Evolutionary conservation across 2,888 invertebrate species (phyloP).

Genomic region (Tanytarsus gracilentus): DNA sequence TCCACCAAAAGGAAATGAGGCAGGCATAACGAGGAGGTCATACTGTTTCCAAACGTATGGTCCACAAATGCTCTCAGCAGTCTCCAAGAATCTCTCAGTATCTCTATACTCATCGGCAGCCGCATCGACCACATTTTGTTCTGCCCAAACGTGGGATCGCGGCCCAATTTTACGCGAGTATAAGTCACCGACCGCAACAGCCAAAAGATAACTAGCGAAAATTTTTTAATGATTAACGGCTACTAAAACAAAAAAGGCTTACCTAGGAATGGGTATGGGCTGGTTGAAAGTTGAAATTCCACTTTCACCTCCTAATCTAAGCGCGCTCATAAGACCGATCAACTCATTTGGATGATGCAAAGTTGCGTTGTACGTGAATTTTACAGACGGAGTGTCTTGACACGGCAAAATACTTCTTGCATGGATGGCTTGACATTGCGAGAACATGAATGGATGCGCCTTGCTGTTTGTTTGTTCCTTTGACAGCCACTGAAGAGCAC

Average conservation of each 20-base stretch:
- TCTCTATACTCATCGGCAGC: slow-evolving; percentile 85
- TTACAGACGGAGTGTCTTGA: slow-evolving; percentile 86
- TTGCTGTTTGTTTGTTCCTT: slow-evolving; percentile 83
- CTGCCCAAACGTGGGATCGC: slow-evolving; percentile 79
- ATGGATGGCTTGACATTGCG: slow-evolving; percentile 81
- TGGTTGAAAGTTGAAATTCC: slow-evolving; percentile 56
- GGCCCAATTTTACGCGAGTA: slow-evolving; percentile 68
- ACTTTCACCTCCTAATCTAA: slow-evolving; percentile 44
- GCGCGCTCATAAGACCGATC: slow-evolving; percentile 82
- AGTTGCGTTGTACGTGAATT: slow-evolving; percentile 70
- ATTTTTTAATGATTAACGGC: no score
- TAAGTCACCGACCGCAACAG: slow-evolving; percentile 77
- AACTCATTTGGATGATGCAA: slow-evolving; percentile 64
- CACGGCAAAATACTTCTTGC: slow-evolving; percentile 84
- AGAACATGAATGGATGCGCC: slow-evolving; percentile 74
- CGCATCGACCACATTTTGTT: slow-evolving; percentile 69
- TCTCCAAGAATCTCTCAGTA: slow-evolving; percentile 70
- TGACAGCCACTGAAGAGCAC: slow-evolving; percentile 82
- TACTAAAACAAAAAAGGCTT: no score
- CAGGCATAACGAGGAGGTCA: slow-evolving; percentile 81
- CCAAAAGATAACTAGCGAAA: slow-evolving; percentile 83
- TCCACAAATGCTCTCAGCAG: slow-evolving; percentile 77
- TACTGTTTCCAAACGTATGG: slow-evolving; percentile 87
- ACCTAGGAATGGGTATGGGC: slow-evolving; percentile 75
- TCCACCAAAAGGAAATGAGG: slow-evolving; percentile 85